A percentile compares a stretch with the other conserved stretches of the same genome.
These are phyloP conservation scores for Tinamus guttatus DNA, from an alignment of 2,113 vertebrate genomes.

Conservation along the genomic window DNA sequence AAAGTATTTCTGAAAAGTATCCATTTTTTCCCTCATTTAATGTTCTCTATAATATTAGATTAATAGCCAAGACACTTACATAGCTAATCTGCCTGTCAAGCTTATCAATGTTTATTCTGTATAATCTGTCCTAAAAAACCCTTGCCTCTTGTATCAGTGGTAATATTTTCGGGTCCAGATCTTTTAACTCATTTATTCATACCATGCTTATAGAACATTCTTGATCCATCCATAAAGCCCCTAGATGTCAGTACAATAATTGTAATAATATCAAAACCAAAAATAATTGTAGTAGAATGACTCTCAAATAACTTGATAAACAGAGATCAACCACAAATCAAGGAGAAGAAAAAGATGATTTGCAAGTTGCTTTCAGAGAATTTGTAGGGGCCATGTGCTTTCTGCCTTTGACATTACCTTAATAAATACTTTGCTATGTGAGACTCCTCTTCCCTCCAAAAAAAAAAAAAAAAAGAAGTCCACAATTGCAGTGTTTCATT, in stretches of 20 bases:
- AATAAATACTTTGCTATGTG: background rate
- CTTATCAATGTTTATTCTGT: background rate
- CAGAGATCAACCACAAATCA: background rate
- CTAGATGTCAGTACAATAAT: background rate
- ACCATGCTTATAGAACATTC: background rate
- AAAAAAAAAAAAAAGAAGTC: background rate
- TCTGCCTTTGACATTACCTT: background rate
- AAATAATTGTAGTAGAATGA: background rate
- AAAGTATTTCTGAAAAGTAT: background rate
- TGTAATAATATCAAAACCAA: background rate
- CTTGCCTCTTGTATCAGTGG: accelerated
- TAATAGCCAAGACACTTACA: background rate
- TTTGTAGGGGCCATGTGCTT: background rate
- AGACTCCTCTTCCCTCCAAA: background rate
- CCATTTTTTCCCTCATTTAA: accelerated
- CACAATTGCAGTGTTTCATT: background rate
- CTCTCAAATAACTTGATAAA: background rate
- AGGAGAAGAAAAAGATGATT: background rate
- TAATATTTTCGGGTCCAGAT: background rate
- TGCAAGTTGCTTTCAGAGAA: background rate
- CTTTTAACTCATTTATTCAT: background rate
- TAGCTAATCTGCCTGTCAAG: background rate
- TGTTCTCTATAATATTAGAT: background rate
- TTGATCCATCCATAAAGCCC: background rate
- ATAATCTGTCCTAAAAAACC: background rate